Conservation (phyloP, 2,113 vertebrate species). For the Nerophis lumbriciformis region DNA sequence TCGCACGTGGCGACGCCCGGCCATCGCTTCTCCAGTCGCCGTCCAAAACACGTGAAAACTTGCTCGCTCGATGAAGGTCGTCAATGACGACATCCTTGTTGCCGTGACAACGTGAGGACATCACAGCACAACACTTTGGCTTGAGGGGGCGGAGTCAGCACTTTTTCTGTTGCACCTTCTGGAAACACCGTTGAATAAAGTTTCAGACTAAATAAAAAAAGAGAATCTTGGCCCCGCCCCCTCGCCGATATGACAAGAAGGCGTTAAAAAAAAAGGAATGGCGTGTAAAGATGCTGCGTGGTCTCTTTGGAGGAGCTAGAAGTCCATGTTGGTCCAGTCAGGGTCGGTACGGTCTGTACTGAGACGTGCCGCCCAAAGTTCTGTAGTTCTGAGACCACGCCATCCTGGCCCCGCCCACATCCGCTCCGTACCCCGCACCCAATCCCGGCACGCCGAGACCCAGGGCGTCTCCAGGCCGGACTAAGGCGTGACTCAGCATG, state of each 20-base stretch:
- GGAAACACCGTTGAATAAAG: too few species aligned
- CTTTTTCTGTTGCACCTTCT: too few species aligned
- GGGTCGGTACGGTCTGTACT: constrained; percentile 72
- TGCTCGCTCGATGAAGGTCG: too few species aligned
- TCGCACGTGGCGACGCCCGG: constrained; percentile 23
- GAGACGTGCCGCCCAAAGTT: constrained; percentile 66
- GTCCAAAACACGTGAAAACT: too few species aligned
- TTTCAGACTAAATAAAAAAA: too few species aligned
- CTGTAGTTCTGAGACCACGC: constrained; percentile 76
- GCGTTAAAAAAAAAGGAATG: too few species aligned
- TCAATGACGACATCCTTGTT: too few species aligned
- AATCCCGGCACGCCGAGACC: constrained; percentile 36
- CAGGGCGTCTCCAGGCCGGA: constrained; percentile 53
- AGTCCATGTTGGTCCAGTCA: constrained; percentile 49
- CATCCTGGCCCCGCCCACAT: constrained; percentile 3
- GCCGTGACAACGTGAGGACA: neutral
- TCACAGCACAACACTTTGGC: neutral
- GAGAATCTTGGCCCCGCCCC: too few species aligned
- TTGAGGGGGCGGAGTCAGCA: neutral
- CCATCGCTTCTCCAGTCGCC: constrained; percentile 34
- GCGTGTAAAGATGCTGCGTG: too few species aligned
- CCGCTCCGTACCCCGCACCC: constrained; percentile 44
- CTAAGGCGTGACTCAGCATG: constrained; percentile 73
- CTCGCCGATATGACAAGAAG: too few species aligned
- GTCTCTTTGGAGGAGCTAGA: neutral